Evolutionary conservation across 2,113 vertebrate genomes (phyloP).

Genomic region (Agelaius phoeniceus): DNA sequence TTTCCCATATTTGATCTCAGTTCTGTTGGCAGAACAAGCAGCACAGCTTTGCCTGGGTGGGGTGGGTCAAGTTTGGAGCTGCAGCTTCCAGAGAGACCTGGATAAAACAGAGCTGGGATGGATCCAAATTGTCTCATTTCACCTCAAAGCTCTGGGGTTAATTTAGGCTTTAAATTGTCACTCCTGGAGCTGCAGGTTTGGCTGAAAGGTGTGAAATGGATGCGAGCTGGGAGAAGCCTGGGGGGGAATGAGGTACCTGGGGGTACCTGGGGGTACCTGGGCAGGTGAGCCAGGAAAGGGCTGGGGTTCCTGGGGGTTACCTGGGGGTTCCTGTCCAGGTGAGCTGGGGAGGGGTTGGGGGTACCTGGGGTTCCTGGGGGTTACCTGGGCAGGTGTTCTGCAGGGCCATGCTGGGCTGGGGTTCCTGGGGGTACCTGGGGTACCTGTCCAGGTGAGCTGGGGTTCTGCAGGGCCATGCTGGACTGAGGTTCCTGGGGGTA

Average conservation of each 20-base stretch:
- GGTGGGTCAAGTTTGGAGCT: background rate
- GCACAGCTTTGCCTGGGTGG: background rate
- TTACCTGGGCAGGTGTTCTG: background rate
- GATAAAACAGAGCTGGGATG: background rate
- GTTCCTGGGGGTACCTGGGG: no score
- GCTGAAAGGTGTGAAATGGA: background rate
- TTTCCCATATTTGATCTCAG: background rate
- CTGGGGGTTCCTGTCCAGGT: background rate
- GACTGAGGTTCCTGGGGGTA: no score
- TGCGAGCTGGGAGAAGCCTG: no score
- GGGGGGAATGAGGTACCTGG: no score
- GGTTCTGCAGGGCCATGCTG: no score
- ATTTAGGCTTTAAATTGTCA: background rate
- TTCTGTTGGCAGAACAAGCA: background rate
- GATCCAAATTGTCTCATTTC: background rate
- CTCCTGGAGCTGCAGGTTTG: background rate
- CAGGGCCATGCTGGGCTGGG: fast-evolving
- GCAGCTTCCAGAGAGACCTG: background rate
- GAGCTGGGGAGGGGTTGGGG: no score
- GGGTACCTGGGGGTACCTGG: background rate
- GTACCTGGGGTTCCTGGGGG: background rate
- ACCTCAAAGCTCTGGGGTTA: background rate
- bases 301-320: background rate
- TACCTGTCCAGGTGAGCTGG: no score
- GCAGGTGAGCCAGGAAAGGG: background rate